Evolutionary conservation across 2,888 invertebrate genomes (phyloP).

Genomic region (Phortica okadai): DNA sequence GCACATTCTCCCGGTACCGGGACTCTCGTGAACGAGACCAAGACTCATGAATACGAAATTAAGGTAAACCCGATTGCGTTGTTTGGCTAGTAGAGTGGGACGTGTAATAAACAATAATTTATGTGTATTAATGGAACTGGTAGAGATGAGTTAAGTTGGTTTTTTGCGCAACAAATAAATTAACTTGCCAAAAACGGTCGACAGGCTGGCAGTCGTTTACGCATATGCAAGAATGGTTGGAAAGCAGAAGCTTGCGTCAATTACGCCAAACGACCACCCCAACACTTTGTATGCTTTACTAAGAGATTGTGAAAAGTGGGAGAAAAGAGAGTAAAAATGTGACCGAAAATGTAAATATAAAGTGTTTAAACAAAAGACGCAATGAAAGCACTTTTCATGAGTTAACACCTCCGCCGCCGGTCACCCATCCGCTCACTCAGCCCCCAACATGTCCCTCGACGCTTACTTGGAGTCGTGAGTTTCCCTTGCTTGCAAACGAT

Average conservation of each 20-base stretch:
- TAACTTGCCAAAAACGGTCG: slow-evolving; percentile 10
- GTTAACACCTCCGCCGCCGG: slow-evolving; percentile 24
- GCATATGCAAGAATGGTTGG: not conserved
- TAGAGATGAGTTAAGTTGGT: slow-evolving; percentile 20
- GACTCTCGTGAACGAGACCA: not conserved
- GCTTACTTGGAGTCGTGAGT: not conserved
- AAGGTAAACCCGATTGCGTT: slow-evolving; percentile 22
- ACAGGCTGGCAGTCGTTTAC: not conserved
- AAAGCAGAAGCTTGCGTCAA: not conserved
- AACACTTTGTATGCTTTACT: not conserved
- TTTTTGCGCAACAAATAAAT: slow-evolving; percentile 32
- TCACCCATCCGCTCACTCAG: not conserved
- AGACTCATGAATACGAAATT: slow-evolving; percentile 49
- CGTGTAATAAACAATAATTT: slow-evolving; percentile 37
- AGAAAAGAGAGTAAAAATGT: not conserved
- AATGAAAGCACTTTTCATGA: slow-evolving; percentile 8
- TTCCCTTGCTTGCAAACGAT: not conserved
- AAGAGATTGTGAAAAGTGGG: not conserved
- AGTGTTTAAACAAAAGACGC: slow-evolving; percentile 7
- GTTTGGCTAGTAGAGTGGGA: not conserved
- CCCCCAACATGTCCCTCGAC: not conserved
- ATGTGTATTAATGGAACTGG: slow-evolving; percentile 29
- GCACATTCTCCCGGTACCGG: not conserved
- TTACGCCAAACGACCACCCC: not conserved
- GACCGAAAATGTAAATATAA: not conserved